Evolutionary conservation across 2,113 vertebrate species (phyloP), one percentile per base, ranked within the genome.

Genomic region (Rhabdomys dilectus): DNA sequence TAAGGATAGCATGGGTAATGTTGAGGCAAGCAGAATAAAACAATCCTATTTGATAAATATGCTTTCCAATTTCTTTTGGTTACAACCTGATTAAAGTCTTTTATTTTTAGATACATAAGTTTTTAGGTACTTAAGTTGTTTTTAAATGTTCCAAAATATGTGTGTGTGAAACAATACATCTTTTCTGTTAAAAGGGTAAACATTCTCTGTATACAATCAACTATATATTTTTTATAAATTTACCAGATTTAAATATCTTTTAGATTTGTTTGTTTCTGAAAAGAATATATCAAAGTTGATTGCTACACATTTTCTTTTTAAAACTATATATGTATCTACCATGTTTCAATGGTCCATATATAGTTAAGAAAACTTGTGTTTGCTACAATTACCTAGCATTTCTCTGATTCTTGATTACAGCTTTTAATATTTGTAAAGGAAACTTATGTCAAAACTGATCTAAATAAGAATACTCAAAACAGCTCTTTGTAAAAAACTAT

Each of bases 91-190:
- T 88, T 88, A 85, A 92, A 88, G 24, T 3, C 17, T 88, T 96
- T 95, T 58, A 94, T 91, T 56, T 93, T 96, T 82, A 82, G 56
- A 76, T 29, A 72, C 26, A n/a, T n/a, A n/a, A n/a, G n/a, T n/a
- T n/a, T n/a, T n/a, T n/a, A n/a, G n/a, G 8, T 34, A 66, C n/a
- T 51, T 56, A 66, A 36, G 77, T 72, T 78, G 13, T 95, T 73
- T 91, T 60, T 87, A 95, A 89, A 77, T 91, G 89, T 53, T 81
- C 11, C 0, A 29, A 34, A 68, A 68, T 48, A 15, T 31, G 72
- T 88, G n/a, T 31, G 66, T 88, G n/a, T 58, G 68, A 21, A 42
- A 89, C 86, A 75, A 58, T 62, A 12, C 24, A 68, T 31, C 64
- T 89, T 88, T 21, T 96, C 36, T 92, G 2, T 53, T 76, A 76